phyloP scores from a whole-genome alignment of 2,797 vertebrate genomes.

The Cyprinella venusta region DNA sequence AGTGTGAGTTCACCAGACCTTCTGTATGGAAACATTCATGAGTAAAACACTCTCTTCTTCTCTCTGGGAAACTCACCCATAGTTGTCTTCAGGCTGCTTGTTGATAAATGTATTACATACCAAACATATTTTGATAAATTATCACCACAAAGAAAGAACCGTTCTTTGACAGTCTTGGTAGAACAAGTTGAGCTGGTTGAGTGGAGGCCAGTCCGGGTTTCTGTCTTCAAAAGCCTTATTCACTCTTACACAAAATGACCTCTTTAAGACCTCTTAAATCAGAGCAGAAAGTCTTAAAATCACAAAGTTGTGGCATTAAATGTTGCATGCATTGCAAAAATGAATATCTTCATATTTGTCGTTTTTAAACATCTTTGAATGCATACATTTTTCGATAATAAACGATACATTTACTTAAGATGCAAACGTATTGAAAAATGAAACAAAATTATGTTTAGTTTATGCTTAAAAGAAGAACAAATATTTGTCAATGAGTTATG shows the following conservation, averaged over 20 bases:
- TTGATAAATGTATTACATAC: background rate
- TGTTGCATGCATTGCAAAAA: background rate
- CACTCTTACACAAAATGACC: background rate
- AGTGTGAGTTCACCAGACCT: background rate
- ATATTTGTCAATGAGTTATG: background rate
- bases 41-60: background rate
- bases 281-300: background rate
- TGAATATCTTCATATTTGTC: background rate
- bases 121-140: background rate
- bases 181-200: conserved; percentile 7
- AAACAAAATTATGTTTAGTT: background rate
- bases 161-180: background rate
- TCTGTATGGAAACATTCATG: background rate
- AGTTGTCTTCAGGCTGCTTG: background rate
- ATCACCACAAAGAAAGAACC: background rate
- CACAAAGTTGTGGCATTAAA: background rate
- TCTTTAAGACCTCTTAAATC: background rate
- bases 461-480: background rate
- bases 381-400: no score
- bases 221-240: background rate
- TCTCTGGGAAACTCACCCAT: background rate
- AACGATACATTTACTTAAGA: background rate
- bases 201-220: background rate
- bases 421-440: background rate
- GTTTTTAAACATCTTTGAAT: background rate